Base-by-base conservation (phyloP, 37 sponge, comb jelly and placozoan genomes). In the Spongilla lacustris region DNA sequence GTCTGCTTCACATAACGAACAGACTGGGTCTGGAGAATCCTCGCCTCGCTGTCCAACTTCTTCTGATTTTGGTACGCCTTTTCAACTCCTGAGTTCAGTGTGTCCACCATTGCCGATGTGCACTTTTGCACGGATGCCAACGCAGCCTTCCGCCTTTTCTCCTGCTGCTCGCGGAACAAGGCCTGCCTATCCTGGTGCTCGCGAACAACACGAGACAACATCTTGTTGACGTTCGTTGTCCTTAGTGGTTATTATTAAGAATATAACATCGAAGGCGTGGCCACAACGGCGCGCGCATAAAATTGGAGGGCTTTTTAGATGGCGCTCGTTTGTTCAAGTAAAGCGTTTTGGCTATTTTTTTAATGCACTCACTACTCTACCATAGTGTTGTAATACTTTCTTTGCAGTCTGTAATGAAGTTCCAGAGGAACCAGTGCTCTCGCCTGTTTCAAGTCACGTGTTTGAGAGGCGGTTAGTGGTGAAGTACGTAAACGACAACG, bases 341-440 rank as follows among this genome's bases (percentile, higher is more conserved):
- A 41, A 90, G 96, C 82, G 78, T 6, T 0, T 8, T 21, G 32
- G 12, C 41, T 58, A 14, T 37, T 74, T 33, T 81, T 77, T 68
- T 70, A 25, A 41, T 26, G 11, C 1, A 17, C 34, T 36, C 25
- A 25, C 26, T 50, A 3, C 50, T 0, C 34, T 77, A 25, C 24
- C 50, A 36, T 74, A 8, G n/a, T 50, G 22, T 12, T 71, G 2
- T 32, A 23, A 67, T 14, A 6, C 66, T 25, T 25, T 28, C 73
- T 33, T 23, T 67, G 46, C 78, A 94, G 93, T 99, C 68, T 87
- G 87, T 48, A 89, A 97, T 86, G 99, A 97, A 71, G 96, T 97
- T 11, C 99, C 99, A 2, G 96, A 99, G 75, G 92, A 95, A 34
- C 98, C 99, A 2, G 99, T 99, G 32, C 88, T 99, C 21, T 99